A percentile compares a stretch with the other conserved stretches of the same genome.
Evolutionary conservation across 2,113 vertebrate species (phyloP).

Genomic region (Ptychochromis oligacanthus): DNA sequence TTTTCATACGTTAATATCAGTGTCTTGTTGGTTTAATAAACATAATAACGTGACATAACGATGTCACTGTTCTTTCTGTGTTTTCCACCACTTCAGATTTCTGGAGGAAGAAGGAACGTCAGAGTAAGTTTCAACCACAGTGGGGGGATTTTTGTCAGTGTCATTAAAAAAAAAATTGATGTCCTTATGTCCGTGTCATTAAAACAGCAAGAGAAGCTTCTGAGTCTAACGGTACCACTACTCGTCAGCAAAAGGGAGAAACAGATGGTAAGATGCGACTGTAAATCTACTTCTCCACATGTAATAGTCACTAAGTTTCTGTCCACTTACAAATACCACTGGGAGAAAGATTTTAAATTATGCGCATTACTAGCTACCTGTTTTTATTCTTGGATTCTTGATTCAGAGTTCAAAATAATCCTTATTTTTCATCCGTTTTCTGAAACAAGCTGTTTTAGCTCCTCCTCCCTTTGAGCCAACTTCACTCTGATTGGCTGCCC

Average conservation of each 20-base stretch:
- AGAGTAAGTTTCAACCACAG: slow-evolving; percentile 18
- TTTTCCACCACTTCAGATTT: slow-evolving; percentile 44
- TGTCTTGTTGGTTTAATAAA: not conserved
- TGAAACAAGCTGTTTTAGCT: no score
- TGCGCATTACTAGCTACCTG: not conserved
- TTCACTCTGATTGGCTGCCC: not conserved
- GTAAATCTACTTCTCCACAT: not conserved
- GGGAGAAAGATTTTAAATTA: accelerated
- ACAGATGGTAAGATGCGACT: slow-evolving; percentile 9
- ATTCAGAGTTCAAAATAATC: not conserved
- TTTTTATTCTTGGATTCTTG: not conserved
- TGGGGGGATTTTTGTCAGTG: not conserved
- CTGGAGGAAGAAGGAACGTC: slow-evolving; percentile 22
- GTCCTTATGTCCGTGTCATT: not conserved
- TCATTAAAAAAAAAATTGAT: not conserved
- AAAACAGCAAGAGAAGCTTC: not conserved
- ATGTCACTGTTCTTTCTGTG: not conserved
- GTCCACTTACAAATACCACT: not conserved
- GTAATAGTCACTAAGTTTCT: not conserved
- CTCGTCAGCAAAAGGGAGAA: accelerated
- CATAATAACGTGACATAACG: no score
- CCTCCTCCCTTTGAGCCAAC: accelerated
- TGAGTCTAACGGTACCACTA: not conserved
- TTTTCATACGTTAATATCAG: not conserved
- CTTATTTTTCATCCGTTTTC: no score